phyloP scores from a whole-genome alignment of 2,113 vertebrate species.

The Microcebus ravelobensis region DNA sequence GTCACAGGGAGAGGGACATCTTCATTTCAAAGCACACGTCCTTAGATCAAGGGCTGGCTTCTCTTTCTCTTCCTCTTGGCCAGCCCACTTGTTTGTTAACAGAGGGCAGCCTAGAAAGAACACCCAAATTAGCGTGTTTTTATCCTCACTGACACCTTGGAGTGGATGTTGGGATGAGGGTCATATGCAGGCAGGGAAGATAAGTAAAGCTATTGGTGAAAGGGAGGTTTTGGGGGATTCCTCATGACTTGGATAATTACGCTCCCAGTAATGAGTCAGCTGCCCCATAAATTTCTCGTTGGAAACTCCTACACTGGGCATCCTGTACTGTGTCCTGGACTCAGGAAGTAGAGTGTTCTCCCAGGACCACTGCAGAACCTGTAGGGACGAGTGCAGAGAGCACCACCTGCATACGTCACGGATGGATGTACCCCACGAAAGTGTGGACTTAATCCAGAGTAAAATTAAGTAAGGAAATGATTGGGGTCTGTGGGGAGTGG shows the following conservation, averaged over 20 bases:
- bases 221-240: conserved; percentile 22
- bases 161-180: neutral
- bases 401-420: too few species aligned
- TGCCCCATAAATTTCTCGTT: neutral
- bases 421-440: neutral
- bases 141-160: conserved; percentile 25
- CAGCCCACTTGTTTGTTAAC: neutral
- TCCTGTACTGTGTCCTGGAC: neutral
- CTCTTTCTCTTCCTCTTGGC: neutral
- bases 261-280: neutral
- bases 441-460: neutral
- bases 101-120: neutral
- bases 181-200: neutral
- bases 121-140: neutral
- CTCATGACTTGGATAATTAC: neutral
- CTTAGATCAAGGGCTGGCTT: neutral
- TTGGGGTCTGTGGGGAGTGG: neutral
- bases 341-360: neutral
- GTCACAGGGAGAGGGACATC: neutral
- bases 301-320: neutral
- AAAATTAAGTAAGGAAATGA: neutral
- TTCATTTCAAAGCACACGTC: neutral
- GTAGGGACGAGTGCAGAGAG: neutral
- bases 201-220: neutral
- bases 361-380: too few species aligned